Evolutionary conservation across 64 coral and sea anemone genomes (phyloP), one percentile per base, ranked within the genome.

Genomic region (Stylophora pistillata): DNA sequence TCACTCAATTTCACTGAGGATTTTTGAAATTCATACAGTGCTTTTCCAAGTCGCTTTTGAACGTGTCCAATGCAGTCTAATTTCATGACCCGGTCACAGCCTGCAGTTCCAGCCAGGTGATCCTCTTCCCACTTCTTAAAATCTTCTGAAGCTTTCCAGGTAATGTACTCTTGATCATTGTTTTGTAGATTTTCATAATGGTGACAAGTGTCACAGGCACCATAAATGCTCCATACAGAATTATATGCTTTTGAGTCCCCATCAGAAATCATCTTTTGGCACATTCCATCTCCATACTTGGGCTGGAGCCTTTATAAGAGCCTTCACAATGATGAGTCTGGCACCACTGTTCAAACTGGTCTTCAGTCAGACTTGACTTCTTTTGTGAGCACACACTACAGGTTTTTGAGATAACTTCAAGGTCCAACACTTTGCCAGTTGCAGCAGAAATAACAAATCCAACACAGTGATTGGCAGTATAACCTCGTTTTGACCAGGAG

Each of bases 171-270:
- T 28, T 10, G 23, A n/a, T 52, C 25, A 25, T 52, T 28, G 56
- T 80, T 80, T 25, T 28, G 23, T 55, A 80, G 56, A 30, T 25
- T 23, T 80, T 80, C 53, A 80, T 80, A 80, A 20, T 80, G 56
- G 54, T 61, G 17, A 70, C 81, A 85, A 34, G 32, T 17, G 71
- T 14, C 37, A 30, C 89, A 91, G 15, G 86, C 72, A 20, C 89
- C 89, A 77, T 86, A 91, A 54, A 52, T 10, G 63, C 77, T 58
- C 30, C 81, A 77, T 26, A 91, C 71, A 47, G 73, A 30, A 76
- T 77, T 69, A 68, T 86, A 91, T 55, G 81, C 89, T 58, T 86
- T 91, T 15, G 81, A 86, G 61, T 91, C 81, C 18, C 81, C 89
- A 86, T 91, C 81, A 25, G 89, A 86, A 13, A 91, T 82, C 81